A percentile compares a stretch with the other conserved stretches of the same genome.
phyloP scores from a whole-genome alignment of 2,797 vertebrate genomes.

The Cryptoprocta ferox region DNA sequence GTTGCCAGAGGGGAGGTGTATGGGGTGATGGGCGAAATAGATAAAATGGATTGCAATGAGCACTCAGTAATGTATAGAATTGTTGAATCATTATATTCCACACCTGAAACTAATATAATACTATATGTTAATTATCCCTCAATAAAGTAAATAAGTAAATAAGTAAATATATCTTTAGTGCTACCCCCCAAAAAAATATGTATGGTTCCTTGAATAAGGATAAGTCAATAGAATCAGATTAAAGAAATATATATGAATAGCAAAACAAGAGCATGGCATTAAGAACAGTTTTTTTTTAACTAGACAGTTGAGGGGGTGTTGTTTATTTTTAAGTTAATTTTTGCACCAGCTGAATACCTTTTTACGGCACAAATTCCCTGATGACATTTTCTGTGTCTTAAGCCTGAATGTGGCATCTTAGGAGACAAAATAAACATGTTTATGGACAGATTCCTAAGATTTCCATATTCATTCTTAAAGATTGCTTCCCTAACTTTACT shows the following conservation, averaged over 20 bases:
- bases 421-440: slow-evolving; percentile 22
- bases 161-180: neutral
- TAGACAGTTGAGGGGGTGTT: neutral
- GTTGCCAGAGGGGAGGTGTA: neutral
- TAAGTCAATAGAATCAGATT: neutral
- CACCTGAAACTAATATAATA: neutral
- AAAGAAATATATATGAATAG: neutral
- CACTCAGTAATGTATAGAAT: neutral
- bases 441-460: neutral
- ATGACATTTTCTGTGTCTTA: neutral
- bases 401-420: neutral
- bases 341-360: neutral
- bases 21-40: neutral
- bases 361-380: neutral
- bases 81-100: neutral
- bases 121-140: neutral
- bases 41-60: neutral
- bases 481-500: slow-evolving; percentile 42
- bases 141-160: neutral
- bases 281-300: neutral
- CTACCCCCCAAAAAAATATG: neutral
- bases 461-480: neutral
- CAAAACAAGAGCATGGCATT: neutral
- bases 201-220: neutral
- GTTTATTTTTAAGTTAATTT: slow-evolving; percentile 5